These are phyloP conservation scores for Xerus rutilus DNA, from an alignment of 2,797 vertebrate genomes.

Conservation along the genomic window DNA sequence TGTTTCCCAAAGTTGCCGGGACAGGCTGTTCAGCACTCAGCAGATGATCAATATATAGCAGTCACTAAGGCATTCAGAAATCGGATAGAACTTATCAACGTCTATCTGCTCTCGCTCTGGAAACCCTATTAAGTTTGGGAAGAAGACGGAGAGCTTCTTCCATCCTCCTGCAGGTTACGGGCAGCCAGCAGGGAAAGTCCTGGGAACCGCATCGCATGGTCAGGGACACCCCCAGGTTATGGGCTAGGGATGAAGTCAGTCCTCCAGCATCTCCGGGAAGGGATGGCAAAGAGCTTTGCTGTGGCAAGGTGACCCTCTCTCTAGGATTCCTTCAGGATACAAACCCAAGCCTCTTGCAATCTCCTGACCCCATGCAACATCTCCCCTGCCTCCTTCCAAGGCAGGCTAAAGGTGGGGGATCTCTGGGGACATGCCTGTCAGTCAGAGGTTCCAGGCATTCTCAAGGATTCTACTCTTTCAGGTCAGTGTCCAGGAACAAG, in stretches of 20 bases:
- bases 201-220: not conserved
- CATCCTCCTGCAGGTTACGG: not conserved
- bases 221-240: not conserved
- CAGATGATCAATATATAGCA: not conserved
- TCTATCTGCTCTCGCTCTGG: not conserved
- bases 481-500: not conserved
- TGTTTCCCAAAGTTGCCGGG: not conserved
- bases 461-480: not conserved
- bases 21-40: not conserved
- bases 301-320: constrained; percentile 27
- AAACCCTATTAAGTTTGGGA: not conserved
- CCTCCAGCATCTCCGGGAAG: not conserved
- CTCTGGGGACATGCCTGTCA: not conserved
- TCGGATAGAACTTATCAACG: not conserved
- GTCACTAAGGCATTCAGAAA: not conserved
- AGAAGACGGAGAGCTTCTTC: not conserved
- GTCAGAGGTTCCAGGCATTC: not conserved
- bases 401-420: not conserved
- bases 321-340: not conserved
- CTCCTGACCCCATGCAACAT: not conserved
- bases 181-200: not conserved
- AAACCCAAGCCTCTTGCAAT: not conserved
- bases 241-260: not conserved
- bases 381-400: not conserved
- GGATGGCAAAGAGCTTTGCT: not conserved